Conservation (phyloP, 2,113 vertebrate species). For the Panthera tigris region DNA sequence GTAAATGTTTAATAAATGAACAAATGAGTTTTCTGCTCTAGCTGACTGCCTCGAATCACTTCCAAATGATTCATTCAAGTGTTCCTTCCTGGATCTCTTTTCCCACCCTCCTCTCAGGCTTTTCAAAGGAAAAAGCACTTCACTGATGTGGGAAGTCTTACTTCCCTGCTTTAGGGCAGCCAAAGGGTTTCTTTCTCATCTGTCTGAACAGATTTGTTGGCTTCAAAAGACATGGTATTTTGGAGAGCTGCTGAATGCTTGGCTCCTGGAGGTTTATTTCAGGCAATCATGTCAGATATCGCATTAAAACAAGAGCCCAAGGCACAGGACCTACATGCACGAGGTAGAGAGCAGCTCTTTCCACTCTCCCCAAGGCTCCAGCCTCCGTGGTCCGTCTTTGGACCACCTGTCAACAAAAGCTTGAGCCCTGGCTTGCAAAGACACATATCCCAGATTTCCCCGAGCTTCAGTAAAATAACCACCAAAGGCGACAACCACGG, state of each 20-base stretch:
- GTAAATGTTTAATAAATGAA: conserved; percentile 5
- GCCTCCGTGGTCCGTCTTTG: neutral
- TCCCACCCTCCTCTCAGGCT: neutral
- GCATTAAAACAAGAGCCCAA: neutral
- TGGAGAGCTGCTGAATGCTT: neutral
- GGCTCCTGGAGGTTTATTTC: neutral
- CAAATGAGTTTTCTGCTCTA: neutral
- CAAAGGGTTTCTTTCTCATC: neutral
- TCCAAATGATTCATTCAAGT: neutral
- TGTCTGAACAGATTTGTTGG: neutral
- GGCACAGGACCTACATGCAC: neutral
- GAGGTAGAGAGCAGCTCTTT: neutral
- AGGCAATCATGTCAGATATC: neutral
- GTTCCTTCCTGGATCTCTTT: neutral
- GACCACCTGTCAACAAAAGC: neutral
- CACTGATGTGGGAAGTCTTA: neutral
- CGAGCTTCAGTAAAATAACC: neutral
- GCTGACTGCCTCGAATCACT: neutral
- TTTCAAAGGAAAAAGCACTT: neutral
- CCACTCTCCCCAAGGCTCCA: neutral
- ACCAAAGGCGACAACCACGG: neutral
- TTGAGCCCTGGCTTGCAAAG: neutral
- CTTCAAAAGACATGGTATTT: neutral
- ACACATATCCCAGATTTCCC: neutral
- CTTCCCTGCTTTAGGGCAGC: neutral